Percentiles rank a stretch among this genome's conserved stretches.
Conservation (phyloP, 2,113 vertebrate species). For the Telmatochromis sp. region DNA sequence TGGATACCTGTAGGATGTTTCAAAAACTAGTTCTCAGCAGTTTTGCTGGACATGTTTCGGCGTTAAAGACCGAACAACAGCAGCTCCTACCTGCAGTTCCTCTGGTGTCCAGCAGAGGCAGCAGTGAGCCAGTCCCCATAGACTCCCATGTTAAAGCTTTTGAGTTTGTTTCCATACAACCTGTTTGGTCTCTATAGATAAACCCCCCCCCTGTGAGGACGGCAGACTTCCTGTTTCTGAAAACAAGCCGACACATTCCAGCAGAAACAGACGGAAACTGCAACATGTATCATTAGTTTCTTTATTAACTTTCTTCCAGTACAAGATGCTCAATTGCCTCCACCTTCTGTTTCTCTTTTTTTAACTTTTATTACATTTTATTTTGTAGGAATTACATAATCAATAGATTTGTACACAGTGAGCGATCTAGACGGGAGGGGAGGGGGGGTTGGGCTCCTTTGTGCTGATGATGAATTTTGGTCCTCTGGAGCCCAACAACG, state of each 20-base stretch:
- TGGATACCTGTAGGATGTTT: neutral
- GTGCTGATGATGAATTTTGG: slow-evolving; percentile 26
- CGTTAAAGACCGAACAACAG: neutral
- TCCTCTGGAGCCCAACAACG: neutral
- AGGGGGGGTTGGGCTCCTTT: neutral
- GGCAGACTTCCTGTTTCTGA: neutral
- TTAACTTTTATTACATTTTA: slow-evolving; percentile 20
- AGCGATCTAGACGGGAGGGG: slow-evolving; percentile 40
- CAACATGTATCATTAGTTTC: slow-evolving; percentile 57
- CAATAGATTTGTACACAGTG: slow-evolving; percentile 70
- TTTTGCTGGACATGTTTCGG: neutral
- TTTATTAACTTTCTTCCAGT: slow-evolving; percentile 71
- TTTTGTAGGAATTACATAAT: slow-evolving; percentile 56
- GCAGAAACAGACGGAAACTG: neutral
- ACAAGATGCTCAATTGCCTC: slow-evolving; percentile 51
- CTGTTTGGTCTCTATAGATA: neutral
- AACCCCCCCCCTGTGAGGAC: neutral
- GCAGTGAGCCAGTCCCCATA: neutral
- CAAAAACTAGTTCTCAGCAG: neutral
- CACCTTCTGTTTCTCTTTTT: neutral
- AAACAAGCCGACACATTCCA: neutral
- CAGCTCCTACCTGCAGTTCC: neutral
- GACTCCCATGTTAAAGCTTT: neutral
- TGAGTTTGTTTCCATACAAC: neutral
- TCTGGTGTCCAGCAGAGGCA: neutral